These are phyloP conservation scores for Calyptomena viridis DNA, from an alignment of 2,113 vertebrate species.

Conservation along the genomic window DNA sequence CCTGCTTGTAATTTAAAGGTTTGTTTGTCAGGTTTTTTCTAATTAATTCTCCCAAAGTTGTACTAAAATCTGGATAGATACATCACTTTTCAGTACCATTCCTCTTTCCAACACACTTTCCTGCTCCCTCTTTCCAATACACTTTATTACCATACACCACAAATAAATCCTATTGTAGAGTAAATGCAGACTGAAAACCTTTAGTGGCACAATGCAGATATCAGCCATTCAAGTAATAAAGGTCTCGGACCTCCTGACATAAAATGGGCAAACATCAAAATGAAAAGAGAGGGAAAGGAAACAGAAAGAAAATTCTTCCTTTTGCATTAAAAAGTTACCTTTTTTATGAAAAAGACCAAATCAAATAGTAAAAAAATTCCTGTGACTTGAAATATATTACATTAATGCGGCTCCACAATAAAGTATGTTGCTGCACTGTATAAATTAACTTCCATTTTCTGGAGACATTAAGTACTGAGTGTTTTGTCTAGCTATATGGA, in stretches of 20 bases:
- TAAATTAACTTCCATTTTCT: conserved; percentile 65
- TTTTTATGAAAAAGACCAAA: background rate
- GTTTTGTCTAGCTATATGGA: conserved; percentile 58
- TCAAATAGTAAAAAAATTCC: conserved; percentile 22
- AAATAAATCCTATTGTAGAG: background rate
- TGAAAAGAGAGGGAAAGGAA: background rate
- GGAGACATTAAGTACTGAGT: conserved; percentile 35
- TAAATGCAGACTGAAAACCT: background rate
- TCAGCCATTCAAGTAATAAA: background rate
- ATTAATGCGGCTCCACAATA: background rate
- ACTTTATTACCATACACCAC: background rate
- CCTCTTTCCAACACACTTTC: background rate
- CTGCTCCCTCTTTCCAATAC: background rate
- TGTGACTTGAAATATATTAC: background rate
- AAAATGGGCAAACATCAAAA: background rate
- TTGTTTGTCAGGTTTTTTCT: background rate
- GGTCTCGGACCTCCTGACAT: background rate
- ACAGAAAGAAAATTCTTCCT: background rate
- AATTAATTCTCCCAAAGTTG: background rate
- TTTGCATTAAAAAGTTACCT: background rate
- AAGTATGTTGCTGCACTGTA: conserved; percentile 9
- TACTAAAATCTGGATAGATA: background rate
- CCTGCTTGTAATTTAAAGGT: background rate
- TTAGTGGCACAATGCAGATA: background rate
- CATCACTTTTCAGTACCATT: background rate